phyloP scores from a whole-genome alignment of 2,888 invertebrate species.

The Drosophila incognita region DNA sequence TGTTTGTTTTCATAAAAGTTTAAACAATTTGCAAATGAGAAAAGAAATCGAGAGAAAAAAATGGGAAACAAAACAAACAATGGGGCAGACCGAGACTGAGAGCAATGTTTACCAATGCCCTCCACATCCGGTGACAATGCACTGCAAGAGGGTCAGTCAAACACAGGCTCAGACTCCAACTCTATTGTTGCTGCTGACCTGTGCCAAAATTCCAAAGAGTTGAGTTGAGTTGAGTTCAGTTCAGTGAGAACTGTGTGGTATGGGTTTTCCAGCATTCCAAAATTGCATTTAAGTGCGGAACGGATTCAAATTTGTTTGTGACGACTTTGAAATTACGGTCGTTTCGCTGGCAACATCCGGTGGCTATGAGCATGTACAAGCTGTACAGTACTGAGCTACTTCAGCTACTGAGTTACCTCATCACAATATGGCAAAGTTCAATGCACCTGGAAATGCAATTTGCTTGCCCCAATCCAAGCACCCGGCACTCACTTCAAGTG shows the following conservation, averaged over 20 bases:
- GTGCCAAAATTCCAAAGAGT: constrained; percentile 41
- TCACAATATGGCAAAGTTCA: constrained; percentile 50
- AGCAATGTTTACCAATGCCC: constrained; percentile 15
- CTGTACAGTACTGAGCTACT: constrained; percentile 1
- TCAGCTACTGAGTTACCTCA: constrained; percentile 19
- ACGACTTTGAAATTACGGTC: constrained; percentile 18
- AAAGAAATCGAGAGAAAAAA: constrained; percentile 2
- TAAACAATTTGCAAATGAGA: constrained; percentile 51
- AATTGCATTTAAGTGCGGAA: constrained; percentile 49
- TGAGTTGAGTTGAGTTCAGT: constrained; percentile 1
- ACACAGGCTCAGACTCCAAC: constrained; percentile 25
- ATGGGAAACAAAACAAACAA: constrained; percentile 52
- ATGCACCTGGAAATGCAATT: constrained; percentile 73
- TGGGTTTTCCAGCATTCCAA: constrained; percentile 37
- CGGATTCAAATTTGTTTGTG: constrained; percentile 20
- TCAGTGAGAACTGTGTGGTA: not conserved
- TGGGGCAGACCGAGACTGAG: constrained; percentile 33
- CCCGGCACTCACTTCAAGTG: constrained; percentile 34
- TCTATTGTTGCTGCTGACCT: constrained; percentile 36
- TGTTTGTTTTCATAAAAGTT: constrained; percentile 55
- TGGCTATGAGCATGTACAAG: constrained; percentile 21
- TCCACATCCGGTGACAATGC: constrained; percentile 70
- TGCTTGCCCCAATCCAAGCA: constrained; percentile 34
- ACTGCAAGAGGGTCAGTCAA: constrained; percentile 56
- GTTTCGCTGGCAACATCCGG: constrained; percentile 40